Evolutionary conservation across 2,113 vertebrate genomes (phyloP), one percentile per base, ranked within the genome.

Genomic region (Pithys albifrons): DNA sequence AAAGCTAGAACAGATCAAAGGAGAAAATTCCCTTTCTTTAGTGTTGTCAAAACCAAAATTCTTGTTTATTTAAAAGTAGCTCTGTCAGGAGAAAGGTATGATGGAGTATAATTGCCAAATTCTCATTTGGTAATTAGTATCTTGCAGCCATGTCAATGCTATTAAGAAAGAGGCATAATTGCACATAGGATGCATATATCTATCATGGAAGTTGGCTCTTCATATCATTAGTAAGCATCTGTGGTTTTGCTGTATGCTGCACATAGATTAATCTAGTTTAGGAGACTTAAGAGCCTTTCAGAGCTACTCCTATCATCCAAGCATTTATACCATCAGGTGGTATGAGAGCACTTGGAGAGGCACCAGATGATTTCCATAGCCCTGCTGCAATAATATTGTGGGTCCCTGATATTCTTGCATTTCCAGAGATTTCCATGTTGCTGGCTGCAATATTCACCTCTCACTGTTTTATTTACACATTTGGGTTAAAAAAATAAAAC

Each of bases 121-220:
- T 92, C 52, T 91, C 77, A 61, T 24, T 91, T 96, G 66, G 80
- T 69, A 81, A 78, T 95, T 91, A 95, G 59, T 79, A 70, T 89
- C 80, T 95, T 65, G 57, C 61, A 89, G 49, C n/a, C 76, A 58
- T 93, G 76, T 92, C 61, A 77, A 46, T 46, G 49, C 83, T 80
- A 45, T 94, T 96, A 89, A 93, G 70, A 90, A 92, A 27, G 52
- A 72, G 66, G 45, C 79, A 43, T 93, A 95, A 92, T 84, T 92
- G 73, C 86, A 33, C 1, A 3, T 51, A 91, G 80, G 80, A 85
- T 67, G 45, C 3, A 0, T 81, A 14, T 92, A 89, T 94, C 91
- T 84, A 70, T 93, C 85, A 58, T 10, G n/a, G 58, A 88, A 95
- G 45, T 70, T 93, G 95, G 45, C 92, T 75, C 64, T 87, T 92